These are phyloP conservation scores for Nyctalus aviator DNA, from an alignment of 2,797 vertebrate species.

Conservation along the genomic window DNA sequence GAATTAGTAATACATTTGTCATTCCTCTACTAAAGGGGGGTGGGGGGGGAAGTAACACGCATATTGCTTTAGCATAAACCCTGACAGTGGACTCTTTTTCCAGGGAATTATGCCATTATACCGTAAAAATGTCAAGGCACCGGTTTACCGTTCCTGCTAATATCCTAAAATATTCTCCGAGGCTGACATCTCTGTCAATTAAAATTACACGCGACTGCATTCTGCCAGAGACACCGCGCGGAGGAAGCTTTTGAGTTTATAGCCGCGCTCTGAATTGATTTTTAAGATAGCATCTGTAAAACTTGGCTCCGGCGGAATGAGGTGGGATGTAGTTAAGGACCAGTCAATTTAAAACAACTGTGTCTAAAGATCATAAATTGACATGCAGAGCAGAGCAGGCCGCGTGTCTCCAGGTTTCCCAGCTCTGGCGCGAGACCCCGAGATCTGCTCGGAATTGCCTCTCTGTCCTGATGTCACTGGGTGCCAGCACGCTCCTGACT, in stretches of 20 bases:
- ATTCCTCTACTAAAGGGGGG: constrained; percentile 75
- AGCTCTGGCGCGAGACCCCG: constrained; percentile 84
- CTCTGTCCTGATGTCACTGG: constrained; percentile 81
- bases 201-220: constrained; percentile 91
- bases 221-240: constrained; percentile 88
- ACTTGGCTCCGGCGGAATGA: constrained; percentile 87
- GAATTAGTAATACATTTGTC: constrained; percentile 90
- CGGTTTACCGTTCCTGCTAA: constrained; percentile 91
- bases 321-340: constrained; percentile 89
- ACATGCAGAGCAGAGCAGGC: constrained; percentile 85
- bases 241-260: constrained; percentile 89
- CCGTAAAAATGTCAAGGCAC: constrained; percentile 91
- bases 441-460: constrained; percentile 63
- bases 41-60: constrained; percentile 73
- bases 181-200: constrained; percentile 91
- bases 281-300: constrained; percentile 91
- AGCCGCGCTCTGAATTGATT: constrained; percentile 89
- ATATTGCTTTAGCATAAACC: constrained; percentile 88
- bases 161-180: constrained; percentile 91
- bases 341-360: constrained; percentile 88
- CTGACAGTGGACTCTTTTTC: constrained; percentile 86
- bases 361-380: constrained; percentile 89
- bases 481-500: constrained; percentile 79
- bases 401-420: constrained; percentile 81
- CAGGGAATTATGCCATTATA: constrained; percentile 90